Conservation (phyloP, 1,140 invertebrate species). For the Atta texana region DNA sequence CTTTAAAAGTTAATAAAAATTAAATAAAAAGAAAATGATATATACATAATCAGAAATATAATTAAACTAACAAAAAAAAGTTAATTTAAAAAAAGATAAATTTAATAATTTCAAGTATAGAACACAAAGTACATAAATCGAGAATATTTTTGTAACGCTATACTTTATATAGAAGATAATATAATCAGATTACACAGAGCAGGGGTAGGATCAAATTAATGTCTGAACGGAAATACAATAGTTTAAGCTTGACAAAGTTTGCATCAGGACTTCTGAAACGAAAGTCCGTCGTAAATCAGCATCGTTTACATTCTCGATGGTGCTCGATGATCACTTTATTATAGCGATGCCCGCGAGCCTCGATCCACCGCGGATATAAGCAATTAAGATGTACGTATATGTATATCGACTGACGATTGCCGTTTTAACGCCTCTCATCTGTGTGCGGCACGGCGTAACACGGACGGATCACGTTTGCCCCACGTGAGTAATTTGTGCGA, state of each 20-base stretch:
- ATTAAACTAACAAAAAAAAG: background rate
- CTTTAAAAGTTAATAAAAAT: background rate
- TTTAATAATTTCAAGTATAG: background rate
- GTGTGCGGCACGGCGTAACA: background rate
- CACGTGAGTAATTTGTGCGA: slow-evolving; percentile 31
- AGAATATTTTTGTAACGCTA: background rate
- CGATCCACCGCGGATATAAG: background rate
- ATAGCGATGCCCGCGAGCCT: background rate
- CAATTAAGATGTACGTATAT: slow-evolving; percentile 60
- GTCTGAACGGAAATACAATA: slow-evolving; percentile 21
- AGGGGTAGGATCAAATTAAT: background rate
- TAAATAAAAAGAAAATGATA: background rate
- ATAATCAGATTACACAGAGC: slow-evolving; percentile 21
- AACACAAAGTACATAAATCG: background rate
- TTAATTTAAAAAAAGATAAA: background rate
- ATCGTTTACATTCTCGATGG: background rate
- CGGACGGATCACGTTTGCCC: background rate
- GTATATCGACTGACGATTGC: background rate
- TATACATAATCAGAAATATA: background rate
- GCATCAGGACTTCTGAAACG: slow-evolving; percentile 48
- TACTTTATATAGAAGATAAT: background rate
- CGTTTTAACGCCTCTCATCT: slow-evolving; percentile 45
- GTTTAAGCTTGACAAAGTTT: slow-evolving; percentile 45
- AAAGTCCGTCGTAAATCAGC: slow-evolving; percentile 43
- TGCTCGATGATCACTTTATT: slow-evolving; percentile 22